Base-by-base conservation (phyloP, 2,888 invertebrate species). In the Caenorhabditis drosophilae region DNA sequence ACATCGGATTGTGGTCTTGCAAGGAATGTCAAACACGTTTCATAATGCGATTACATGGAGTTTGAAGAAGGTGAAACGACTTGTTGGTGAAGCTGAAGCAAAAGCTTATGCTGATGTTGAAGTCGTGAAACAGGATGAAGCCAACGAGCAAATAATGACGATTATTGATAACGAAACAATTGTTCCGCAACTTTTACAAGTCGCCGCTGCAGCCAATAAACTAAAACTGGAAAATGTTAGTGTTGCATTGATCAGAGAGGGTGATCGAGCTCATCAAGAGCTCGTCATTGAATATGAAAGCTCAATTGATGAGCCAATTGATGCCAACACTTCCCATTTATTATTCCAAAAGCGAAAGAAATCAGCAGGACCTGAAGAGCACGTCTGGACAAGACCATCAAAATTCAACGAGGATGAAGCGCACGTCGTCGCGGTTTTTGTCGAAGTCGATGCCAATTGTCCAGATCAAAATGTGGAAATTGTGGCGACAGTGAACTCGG, bases 41-140 rank as follows among this genome's bases (percentile, higher is more conserved):
- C 70, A 74, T n/a, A 68, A 76, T 48, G 76, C 76, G 0, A 75
- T 76, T 50, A 76, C 74, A 2, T 76, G 76, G 76, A 76, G 76
- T 67, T 52, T 76, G 57, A 70, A 67, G 45, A 76, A 76, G 42
- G 76, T 75, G 2, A 63, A 64, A 40, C 67, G 63, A 26, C 67
- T 72, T 27, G 69, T 64, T 16, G 68, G 63, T 41, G 72, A 72
- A 38, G 69, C 63, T 25, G 64, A 60, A 46, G 52, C 67, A 2
- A 66, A 61, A 23, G 57, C 70, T 1, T 57, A 56, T 34, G 67
- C 70, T 6, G 55, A 70, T 40, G 58, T 73, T 12, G 73, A 73
- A 54, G 67, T 73, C 20, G 67, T 73, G 12, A 62, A 63, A 42
- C 70, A 67, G 45, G 59, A 61, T 35, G 67, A 73, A 36, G 57